Percentiles rank a stretch among this genome's conserved stretches.
phyloP scores from a whole-genome alignment of 2,797 vertebrate genomes.

The Kryptopterus vitreolus region DNA sequence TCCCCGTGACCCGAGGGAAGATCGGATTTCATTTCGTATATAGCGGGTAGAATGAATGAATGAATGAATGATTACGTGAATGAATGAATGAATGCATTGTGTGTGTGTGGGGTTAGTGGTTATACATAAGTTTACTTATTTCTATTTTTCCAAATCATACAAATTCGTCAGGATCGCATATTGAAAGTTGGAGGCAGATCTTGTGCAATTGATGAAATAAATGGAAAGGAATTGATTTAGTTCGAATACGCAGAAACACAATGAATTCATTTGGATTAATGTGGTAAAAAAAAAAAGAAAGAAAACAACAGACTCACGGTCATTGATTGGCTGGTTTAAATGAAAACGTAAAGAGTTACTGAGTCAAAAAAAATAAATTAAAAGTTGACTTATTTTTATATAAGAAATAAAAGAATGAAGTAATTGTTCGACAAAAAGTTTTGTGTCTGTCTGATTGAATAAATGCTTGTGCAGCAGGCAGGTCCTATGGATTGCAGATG shows the following conservation, averaged over 20 bases:
- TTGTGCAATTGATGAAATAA: neutral
- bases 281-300: neutral
- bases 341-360: neutral
- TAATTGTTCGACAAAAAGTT: neutral
- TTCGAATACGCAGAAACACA: neutral
- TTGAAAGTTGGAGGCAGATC: neutral
- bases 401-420: neutral
- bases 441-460: neutral
- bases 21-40: too few relatives aligned
- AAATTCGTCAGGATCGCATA: neutral
- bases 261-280: neutral
- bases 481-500: conserved; percentile 11
- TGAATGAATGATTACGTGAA: too few relatives aligned
- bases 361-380: neutral
- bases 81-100: too few relatives aligned
- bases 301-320: neutral
- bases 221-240: neutral
- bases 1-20: too few relatives aligned
- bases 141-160: neutral
- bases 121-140: neutral
- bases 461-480: neutral
- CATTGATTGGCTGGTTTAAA: neutral
- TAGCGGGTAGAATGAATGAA: too few relatives aligned
- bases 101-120: neutral
- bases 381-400: too few relatives aligned